Evolutionary conservation across 1,140 invertebrate species (phyloP).

Genomic region (Heliothis virescens): DNA sequence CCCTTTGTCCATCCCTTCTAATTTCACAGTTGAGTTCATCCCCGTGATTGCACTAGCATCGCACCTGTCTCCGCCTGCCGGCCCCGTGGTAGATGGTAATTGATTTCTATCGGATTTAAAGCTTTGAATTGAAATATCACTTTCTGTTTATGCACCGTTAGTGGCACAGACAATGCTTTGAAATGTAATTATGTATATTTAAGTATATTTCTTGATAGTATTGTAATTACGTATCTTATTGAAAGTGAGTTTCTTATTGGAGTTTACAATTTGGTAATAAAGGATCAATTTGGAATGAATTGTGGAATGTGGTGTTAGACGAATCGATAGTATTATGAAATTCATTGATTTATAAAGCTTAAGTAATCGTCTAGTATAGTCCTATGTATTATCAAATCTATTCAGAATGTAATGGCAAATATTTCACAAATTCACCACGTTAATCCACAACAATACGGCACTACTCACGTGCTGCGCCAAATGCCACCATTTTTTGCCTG

Average conservation of each 20-base stretch:
- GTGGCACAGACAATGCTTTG: too few species aligned
- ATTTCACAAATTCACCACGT: conserved; percentile 16
- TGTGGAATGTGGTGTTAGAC: too few species aligned
- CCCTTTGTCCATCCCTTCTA: conserved; percentile 35
- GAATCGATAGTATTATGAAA: too few species aligned
- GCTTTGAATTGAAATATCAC: conserved; percentile 23
- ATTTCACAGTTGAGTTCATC: conserved; percentile 46
- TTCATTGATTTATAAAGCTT: too few species aligned
- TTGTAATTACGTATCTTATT: background rate
- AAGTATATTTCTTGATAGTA: background rate
- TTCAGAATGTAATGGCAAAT: background rate
- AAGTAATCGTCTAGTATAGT: background rate
- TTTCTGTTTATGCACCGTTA: conserved; percentile 1
- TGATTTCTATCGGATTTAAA: conserved; percentile 24
- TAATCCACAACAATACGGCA: conserved; percentile 45
- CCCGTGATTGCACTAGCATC: conserved; percentile 39
- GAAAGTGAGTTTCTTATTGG: too few species aligned
- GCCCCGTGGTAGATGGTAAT: conserved; percentile 19
- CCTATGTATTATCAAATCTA: background rate
- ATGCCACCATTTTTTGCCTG: conserved; percentile 56
- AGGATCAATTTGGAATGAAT: too few species aligned
- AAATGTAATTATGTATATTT: background rate
- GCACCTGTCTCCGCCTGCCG: conserved; percentile 30
- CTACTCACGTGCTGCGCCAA: conserved; percentile 55
- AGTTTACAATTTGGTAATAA: too few species aligned